A percentile compares a stretch with the other conserved stretches of the same genome.
phyloP scores from a whole-genome alignment of 35 echinoderm and acorn worm species.

The Lytechinus variegatus region DNA sequence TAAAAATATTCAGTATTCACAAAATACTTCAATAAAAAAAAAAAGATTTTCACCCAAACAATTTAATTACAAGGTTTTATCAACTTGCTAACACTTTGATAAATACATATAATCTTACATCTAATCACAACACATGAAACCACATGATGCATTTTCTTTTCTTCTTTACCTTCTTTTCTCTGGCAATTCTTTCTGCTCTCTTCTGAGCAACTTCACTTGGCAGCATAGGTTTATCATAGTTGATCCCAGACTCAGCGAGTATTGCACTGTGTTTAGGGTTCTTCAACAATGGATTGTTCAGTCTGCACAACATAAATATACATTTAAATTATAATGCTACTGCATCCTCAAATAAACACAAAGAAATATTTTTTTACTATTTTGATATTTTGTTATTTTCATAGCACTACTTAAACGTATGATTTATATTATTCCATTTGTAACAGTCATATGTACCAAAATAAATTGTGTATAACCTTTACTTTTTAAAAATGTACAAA shows the following conservation, averaged over 20 bases:
- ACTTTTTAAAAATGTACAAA: no score
- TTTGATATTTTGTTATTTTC: no score
- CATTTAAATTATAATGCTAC: neutral
- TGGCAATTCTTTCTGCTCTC: conserved; percentile 96
- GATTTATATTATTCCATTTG: no score
- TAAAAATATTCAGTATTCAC: no score
- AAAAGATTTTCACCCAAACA: no score
- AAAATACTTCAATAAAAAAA: no score
- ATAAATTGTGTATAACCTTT: no score
- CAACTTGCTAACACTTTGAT: no score
- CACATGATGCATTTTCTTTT: neutral
- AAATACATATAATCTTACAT: no score
- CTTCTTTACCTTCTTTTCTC: conserved; percentile 87
- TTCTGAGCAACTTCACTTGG: conserved; percentile 87
- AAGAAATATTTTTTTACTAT: neutral
- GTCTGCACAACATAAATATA: conserved; percentile 47
- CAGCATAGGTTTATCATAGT: conserved; percentile 93
- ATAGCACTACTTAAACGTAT: no score
- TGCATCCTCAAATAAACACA: neutral
- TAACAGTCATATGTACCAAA: no score
- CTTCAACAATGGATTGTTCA: conserved; percentile 94
- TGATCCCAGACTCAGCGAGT: conserved; percentile 83
- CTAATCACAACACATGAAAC: neutral
- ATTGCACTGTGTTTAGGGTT: conserved; percentile 98
- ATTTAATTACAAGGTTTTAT: no score